Conservation (phyloP, 2,888 invertebrate species). For the Griposia aprilina region DNA sequence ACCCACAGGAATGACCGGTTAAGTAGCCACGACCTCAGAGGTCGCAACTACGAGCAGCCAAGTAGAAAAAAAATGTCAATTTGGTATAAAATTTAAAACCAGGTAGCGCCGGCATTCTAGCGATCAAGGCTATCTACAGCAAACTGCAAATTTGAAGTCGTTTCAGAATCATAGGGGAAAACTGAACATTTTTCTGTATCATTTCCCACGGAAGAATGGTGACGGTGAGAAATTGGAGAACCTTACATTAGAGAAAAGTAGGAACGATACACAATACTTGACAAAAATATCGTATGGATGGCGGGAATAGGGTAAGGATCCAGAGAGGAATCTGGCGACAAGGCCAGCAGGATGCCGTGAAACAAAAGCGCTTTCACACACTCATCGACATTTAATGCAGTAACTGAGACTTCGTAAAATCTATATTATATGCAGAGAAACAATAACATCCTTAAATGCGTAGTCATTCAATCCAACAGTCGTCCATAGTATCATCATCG, state of each 20-base stretch:
- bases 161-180: not conserved
- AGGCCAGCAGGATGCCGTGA: slow-evolving; percentile 22
- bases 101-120: too few relatives aligned
- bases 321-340: not conserved
- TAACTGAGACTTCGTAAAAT: slow-evolving; percentile 29
- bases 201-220: not conserved
- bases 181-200: not conserved
- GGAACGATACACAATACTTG: too few relatives aligned
- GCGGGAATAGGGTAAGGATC: slow-evolving; percentile 11
- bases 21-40: too few relatives aligned
- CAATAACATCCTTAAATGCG: slow-evolving; percentile 37
- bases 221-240: not conserved
- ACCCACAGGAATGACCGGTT: too few relatives aligned
- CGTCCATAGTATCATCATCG: slow-evolving; percentile 29
- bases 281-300: not conserved
- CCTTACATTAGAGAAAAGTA: not conserved
- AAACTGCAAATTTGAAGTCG: not conserved
- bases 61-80: too few relatives aligned
- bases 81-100: too few relatives aligned
- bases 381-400: slow-evolving; percentile 58
- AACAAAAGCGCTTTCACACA: slow-evolving; percentile 59
- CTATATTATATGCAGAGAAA: slow-evolving; percentile 26
- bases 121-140: not conserved
- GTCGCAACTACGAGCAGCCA: too few relatives aligned
- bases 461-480: slow-evolving; percentile 37